A percentile compares a stretch with the other conserved stretches of the same genome.
Evolutionary conservation across 2,797 vertebrate species (phyloP).

Genomic region (Kryptopterus vitreolus): DNA sequence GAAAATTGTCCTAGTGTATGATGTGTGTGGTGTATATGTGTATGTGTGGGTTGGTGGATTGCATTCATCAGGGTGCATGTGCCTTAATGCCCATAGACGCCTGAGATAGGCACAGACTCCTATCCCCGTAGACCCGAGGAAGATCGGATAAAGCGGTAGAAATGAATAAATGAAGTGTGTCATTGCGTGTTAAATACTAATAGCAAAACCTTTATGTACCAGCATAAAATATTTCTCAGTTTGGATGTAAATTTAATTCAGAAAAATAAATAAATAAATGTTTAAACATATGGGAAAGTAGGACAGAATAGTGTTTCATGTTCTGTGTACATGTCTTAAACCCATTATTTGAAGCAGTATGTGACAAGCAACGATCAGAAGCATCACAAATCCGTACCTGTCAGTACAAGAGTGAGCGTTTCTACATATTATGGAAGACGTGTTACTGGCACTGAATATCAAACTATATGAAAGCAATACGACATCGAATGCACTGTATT

Average conservation of each 20-base stretch:
- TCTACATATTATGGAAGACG: not conserved
- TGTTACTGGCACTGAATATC: not conserved
- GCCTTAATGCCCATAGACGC: too few species aligned
- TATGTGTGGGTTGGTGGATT: too few species aligned
- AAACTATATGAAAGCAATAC: not conserved
- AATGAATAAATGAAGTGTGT: too few species aligned
- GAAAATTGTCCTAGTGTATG: too few species aligned
- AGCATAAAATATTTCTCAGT: not conserved
- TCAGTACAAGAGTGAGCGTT: not conserved
- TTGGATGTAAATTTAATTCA: not conserved
- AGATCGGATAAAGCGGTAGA: too few species aligned
- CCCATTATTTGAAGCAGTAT: not conserved
- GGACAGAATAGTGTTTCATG: not conserved
- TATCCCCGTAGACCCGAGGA: too few species aligned
- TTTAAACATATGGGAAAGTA: not conserved
- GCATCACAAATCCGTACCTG: not conserved
- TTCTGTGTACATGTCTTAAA: not conserved
- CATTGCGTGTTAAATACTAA: not conserved
- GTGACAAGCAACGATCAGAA: not conserved
- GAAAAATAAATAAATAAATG: not conserved
- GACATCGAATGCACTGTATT: not conserved
- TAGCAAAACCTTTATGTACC: not conserved
- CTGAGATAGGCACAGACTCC: too few species aligned
- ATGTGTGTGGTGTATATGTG: too few species aligned
- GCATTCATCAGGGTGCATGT: too few species aligned